These are phyloP conservation scores for Drosophila ustulata DNA, from an alignment of 2,888 invertebrate genomes.

Conservation along the genomic window DNA sequence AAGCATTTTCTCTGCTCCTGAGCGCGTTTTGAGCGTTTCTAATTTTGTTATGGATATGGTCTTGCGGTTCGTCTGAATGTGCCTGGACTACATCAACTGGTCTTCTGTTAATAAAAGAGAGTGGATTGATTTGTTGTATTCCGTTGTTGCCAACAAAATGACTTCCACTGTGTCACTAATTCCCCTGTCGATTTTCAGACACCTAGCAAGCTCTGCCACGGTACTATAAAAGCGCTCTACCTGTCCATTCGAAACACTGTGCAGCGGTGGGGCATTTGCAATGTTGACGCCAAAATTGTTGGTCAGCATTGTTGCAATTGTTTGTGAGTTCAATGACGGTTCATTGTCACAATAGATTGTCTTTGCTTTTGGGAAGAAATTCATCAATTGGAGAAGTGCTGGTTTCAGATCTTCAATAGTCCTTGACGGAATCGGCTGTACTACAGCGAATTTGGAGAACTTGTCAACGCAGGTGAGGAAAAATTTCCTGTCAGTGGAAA, in stretches of 20 bases:
- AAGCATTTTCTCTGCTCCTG: constrained; percentile 18
- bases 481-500: neutral
- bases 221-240: constrained; percentile 8
- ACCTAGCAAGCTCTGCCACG: neutral
- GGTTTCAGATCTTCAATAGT: constrained; percentile 15
- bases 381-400: constrained; percentile 5
- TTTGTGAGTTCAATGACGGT: neutral
- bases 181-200: constrained; percentile 22
- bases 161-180: constrained; percentile 26
- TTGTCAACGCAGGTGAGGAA: constrained; percentile 15
- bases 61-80: constrained; percentile 14
- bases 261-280: neutral
- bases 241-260: neutral
- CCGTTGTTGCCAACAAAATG: constrained; percentile 7
- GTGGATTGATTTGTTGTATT: constrained; percentile 29
- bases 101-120: constrained; percentile 20
- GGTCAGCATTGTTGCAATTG: neutral
- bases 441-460: constrained; percentile 6
- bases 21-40: constrained; percentile 14
- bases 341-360: constrained; percentile 32
- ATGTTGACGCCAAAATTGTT: neutral
- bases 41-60: constrained; percentile 9
- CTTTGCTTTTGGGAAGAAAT: constrained; percentile 20
- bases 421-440: constrained; percentile 4
- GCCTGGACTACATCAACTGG: constrained; percentile 14